Base-by-base conservation (phyloP, 2,888 invertebrate species). In the Melipona beecheii region DNA sequence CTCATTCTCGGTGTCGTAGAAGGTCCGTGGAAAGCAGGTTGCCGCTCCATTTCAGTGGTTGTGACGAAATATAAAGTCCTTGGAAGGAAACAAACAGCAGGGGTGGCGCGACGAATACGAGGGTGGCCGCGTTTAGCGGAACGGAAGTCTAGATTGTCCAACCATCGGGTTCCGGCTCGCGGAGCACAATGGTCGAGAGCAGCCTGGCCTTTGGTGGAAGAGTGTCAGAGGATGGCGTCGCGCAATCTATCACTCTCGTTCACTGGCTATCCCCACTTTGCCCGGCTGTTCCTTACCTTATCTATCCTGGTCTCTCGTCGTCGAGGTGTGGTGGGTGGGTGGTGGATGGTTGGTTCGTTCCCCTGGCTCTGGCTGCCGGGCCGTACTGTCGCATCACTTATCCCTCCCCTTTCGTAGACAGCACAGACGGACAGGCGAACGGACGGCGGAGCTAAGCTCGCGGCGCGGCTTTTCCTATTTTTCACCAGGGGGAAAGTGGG, bases 181-280 rank as follows among this genome's bases (percentile, higher is more conserved):
- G 50, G 69, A 68, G 78, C 71, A 89, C 81, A 86, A 89, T 83
- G 74, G 85, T 36, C 54, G 77, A 78, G 56, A 43, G 43, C 31
- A 27, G 27, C 36, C 17, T 75, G 81, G 74, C 76, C 78, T 85
- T 85, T 83, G 82, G 68, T 76, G 81, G 86, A 86, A 88, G 84
- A 82, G 85, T 87, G 90, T 89, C 90, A 88, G 88, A 84, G 87
- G 80, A 85, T 84, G 83, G 82, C 81, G 78, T 78, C 83, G 85
- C 73, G 91, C 84, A 89, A 92, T 92, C 90, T 91, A 91, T 92
- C 92, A 91, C 87, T 88, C 89, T 86, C 90, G 81, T 90, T 90
- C 88, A 85, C 77, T 65, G 66, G 64, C 83, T 74, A 70, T 76
- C 85, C 78, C 69, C 64, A n/a, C 81, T 69, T 43, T 36, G 77